phyloP scores from a whole-genome alignment of 2,888 invertebrate species.

The Ypsolopha scabrella region DNA sequence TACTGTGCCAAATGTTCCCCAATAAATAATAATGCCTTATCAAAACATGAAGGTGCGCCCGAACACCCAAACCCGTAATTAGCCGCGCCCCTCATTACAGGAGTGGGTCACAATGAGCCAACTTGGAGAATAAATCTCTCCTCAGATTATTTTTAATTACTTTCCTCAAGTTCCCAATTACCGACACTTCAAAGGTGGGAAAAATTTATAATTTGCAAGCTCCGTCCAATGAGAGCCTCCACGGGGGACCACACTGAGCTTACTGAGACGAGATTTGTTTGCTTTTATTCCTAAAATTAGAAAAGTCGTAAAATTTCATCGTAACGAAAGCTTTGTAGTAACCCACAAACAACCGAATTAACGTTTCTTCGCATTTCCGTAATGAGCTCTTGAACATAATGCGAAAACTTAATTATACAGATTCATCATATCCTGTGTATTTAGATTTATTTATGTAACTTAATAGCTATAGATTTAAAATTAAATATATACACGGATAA shows the following conservation, averaged over 20 bases:
- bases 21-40: not conserved
- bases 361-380: no score
- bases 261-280: not conserved
- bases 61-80: not conserved
- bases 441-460: no score
- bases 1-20: no score
- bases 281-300: not conserved
- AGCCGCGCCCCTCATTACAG: not conserved
- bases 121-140: conserved; percentile 15
- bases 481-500: no score
- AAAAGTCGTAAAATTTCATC: not conserved
- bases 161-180: conserved; percentile 16
- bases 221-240: not conserved
- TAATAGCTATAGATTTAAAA: no score
- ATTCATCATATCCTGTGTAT: no score
- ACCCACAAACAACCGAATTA: no score
- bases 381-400: no score
- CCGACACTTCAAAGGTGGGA: conserved; percentile 17
- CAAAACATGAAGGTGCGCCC: not conserved
- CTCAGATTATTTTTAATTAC: conserved; percentile 29
- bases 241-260: no score
- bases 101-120: conserved; percentile 8
- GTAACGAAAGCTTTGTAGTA: not conserved
- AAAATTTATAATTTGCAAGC: not conserved
- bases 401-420: no score